Conservation (phyloP, 2,113 vertebrate species). For the Rattus norvegicus region DNA sequence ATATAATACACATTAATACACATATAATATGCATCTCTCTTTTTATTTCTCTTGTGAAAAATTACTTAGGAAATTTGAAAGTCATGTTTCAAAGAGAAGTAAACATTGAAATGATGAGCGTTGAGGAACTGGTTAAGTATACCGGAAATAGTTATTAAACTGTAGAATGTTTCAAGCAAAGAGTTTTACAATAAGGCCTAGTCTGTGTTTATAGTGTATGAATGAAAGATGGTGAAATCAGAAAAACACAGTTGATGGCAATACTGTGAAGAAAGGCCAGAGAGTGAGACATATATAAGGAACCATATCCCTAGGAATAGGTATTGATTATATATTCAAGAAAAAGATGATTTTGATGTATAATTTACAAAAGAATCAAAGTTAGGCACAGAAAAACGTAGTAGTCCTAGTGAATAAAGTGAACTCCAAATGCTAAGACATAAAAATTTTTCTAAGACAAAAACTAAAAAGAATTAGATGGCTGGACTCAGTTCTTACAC, state of each 20-base stretch:
- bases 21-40: too few relatives aligned
- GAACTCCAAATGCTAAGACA: not conserved
- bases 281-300: not conserved
- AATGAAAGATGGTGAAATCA: not conserved
- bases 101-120: not conserved
- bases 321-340: not conserved
- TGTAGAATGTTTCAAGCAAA: not conserved
- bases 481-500: not conserved
- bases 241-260: not conserved
- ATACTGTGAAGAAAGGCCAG: not conserved
- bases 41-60: too few relatives aligned
- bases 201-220: not conserved
- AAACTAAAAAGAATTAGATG: not conserved
- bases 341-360: not conserved
- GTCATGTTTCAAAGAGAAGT: not conserved
- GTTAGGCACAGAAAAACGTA: not conserved
- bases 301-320: not conserved
- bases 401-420: not conserved
- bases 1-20: not conserved
- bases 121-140: not conserved
- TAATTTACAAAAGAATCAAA: not conserved
- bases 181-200: not conserved
- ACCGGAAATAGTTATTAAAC: not conserved
- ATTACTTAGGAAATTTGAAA: not conserved
- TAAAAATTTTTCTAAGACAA: not conserved